Base-by-base conservation (phyloP, 1,140 invertebrate species). In the Microvelia longipes region DNA sequence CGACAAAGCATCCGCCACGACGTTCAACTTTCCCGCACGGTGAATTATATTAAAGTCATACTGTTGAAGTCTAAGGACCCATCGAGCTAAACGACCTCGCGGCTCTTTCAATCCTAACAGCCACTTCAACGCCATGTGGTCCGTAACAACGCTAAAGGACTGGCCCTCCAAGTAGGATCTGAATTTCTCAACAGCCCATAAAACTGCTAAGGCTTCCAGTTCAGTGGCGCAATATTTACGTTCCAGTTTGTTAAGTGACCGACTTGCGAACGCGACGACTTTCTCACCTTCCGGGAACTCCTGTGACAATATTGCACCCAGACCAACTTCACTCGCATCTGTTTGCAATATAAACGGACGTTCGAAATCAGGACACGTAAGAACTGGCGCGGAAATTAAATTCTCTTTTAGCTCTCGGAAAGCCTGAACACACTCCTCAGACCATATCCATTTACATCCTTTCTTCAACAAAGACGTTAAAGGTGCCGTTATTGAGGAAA, bases 61-160 rank as follows among this genome's bases (percentile, higher is more conserved):
- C 1, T 73, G 72, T 71, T 77, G 76, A 5, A 82, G 68, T 62
- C 71, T 29, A 15, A 80, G 26, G 15, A 70, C 63, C 29, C 71
- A 76, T 29, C 80, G 69, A 0, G 79, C 78, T 25, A 83, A 70
- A 60, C 81, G 64, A 63, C 77, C 79, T 0, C 71, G 75, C 1
- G 77, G 75, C 68, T 82, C 78, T 71, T 78, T 80, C 1, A 81
- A 73, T 1, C 76, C 76, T 27, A 76, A 72, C 2, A 85, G 73
- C 79, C 80, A 85, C 29, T 73, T 71, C 2, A 84, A 76, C 73
- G 70, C 83, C 81, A 71, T 74, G 61, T 81, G 79, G 69, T 82
- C 80, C 0, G 79, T 81, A 27, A 77, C 66, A 0, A 82, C 75
- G 0, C 28, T 77, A 68, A 83, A 81, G 26, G 77, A 66, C 2